Evolutionary conservation across 1,140 invertebrate genomes (phyloP).

Genomic region (Artemia franciscana): DNA sequence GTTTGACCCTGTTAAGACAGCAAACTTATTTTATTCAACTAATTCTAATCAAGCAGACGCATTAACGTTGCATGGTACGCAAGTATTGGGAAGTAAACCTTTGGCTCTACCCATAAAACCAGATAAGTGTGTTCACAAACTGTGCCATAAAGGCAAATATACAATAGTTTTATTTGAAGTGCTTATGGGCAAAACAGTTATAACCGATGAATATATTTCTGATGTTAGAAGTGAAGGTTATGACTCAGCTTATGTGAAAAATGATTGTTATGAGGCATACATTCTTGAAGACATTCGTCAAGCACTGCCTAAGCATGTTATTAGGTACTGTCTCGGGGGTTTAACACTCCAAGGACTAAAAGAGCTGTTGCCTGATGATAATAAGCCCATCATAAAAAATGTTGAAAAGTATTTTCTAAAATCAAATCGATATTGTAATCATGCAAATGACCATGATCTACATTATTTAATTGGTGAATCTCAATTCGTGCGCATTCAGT

Average conservation of each 20-base stretch:
- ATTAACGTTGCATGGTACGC: neutral
- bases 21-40: neutral
- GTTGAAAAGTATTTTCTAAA: neutral
- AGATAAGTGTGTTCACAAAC: neutral
- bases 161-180: neutral
- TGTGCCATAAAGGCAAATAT: neutral
- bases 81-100: neutral
- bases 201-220: neutral
- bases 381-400: neutral
- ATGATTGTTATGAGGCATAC: neutral
- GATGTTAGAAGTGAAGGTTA: neutral
- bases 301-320: neutral
- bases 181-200: neutral
- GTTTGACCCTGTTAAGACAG: neutral
- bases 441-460: neutral
- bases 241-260: neutral
- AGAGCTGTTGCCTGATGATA: neutral
- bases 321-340: neutral
- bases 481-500: neutral
- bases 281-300: neutral
- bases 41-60: neutral
- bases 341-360: neutral
- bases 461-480: neutral
- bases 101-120: neutral
- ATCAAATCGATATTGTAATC: neutral